A percentile compares a stretch with the other conserved stretches of the same genome.
Evolutionary conservation across 1,140 invertebrate genomes (phyloP).

Genomic region (Drosophila tropicalis): DNA sequence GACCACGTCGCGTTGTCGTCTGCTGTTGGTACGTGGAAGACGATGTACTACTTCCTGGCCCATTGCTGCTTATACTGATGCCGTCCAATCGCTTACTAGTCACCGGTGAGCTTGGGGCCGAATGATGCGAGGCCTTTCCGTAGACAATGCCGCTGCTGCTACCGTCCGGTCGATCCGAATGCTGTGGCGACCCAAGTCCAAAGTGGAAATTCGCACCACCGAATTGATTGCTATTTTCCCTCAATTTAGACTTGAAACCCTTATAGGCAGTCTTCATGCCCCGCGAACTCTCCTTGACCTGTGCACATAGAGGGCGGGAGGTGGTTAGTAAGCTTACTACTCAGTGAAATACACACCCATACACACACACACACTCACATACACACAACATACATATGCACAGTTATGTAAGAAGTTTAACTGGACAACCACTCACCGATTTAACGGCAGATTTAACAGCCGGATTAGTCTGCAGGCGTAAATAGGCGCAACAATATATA

Average conservation of each 20-base stretch:
- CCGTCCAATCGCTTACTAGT: conserved; percentile 77
- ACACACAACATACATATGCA: background rate
- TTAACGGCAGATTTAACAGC: conserved; percentile 92
- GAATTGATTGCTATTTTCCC: conserved; percentile 83
- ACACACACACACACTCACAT: background rate
- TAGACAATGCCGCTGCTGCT: conserved; percentile 73
- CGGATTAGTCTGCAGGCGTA: conserved; percentile 88
- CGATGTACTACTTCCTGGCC: background rate
- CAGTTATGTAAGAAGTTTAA: conserved; percentile 24
- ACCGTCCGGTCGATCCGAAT: conserved; percentile 80
- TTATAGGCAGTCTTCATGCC: conserved; percentile 90
- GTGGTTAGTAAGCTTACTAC: conserved; percentile 5
- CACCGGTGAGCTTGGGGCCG: conserved; percentile 88
- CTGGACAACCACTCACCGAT: conserved; percentile 86
- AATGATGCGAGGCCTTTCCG: conserved; percentile 82
- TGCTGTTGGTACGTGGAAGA: conserved; percentile 18
- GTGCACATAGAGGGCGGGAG: background rate
- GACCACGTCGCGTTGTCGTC: conserved; percentile 51
- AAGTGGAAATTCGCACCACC: conserved; percentile 73
- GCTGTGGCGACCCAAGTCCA: conserved; percentile 81
- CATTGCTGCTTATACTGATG: conserved; percentile 36
- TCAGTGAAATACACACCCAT: background rate
- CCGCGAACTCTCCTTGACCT: conserved; percentile 91
- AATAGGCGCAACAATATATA: conserved; percentile 33
- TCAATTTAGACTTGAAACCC: conserved; percentile 87